These are phyloP conservation scores for Propithecus deckenii DNA, from an alignment of 2,797 vertebrate species.

Conservation along the genomic window DNA sequence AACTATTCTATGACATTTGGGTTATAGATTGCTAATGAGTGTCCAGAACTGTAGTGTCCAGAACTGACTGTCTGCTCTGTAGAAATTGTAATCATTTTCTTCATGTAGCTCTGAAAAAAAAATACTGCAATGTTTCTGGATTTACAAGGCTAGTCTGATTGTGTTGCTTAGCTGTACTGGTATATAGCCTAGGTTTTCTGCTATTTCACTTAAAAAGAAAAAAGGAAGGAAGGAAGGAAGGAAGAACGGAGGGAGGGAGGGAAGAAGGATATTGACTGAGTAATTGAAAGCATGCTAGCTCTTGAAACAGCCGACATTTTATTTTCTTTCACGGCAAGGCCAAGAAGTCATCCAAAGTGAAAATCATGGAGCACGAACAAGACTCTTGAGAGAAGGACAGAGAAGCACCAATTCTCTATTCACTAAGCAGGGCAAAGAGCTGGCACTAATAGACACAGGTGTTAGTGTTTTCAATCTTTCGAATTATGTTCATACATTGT, in stretches of 20 bases:
- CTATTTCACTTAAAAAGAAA: neutral
- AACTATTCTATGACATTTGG: neutral
- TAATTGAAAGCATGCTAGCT: slow-evolving; percentile 8
- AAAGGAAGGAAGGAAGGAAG: neutral
- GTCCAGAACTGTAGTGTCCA: neutral
- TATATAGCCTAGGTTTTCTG: neutral
- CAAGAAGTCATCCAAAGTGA: slow-evolving; percentile 11
- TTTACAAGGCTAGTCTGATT: neutral
- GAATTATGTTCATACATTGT: neutral
- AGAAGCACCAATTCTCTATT: neutral
- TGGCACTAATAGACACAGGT: neutral
- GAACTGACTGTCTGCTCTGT: neutral
- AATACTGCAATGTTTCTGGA: neutral
- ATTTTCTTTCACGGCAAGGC: slow-evolving; percentile 46
- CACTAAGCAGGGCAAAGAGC: neutral
- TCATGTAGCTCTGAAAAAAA: neutral
- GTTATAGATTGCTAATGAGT: neutral
- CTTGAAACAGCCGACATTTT: slow-evolving; percentile 47
- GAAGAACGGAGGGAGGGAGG: neutral
- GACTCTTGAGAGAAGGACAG: neutral
- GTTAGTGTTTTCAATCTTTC: neutral
- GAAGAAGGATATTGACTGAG: neutral
- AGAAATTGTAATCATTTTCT: neutral
- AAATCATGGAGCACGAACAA: neutral
- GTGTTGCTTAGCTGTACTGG: neutral